Conservation (phyloP, 2,888 invertebrate genomes). For the Acleris cristana region DNA sequence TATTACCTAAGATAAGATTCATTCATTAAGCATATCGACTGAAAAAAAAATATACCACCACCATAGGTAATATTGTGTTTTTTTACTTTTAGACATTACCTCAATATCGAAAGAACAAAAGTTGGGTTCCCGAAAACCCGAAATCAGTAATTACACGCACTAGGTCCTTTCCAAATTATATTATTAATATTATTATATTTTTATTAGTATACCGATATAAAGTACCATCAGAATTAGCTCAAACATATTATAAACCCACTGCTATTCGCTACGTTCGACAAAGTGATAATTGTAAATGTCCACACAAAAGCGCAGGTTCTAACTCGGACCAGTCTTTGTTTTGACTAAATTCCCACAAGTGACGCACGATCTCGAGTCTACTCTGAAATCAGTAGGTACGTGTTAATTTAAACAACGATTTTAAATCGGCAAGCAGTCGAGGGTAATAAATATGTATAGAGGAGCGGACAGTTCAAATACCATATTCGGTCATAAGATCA, state of each 20-base stretch:
- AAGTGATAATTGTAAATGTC: slow-evolving; percentile 22
- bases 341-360: slow-evolving; percentile 8
- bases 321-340: slow-evolving; percentile 4
- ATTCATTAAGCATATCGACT: too few species aligned
- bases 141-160: too few species aligned
- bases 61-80: too few species aligned
- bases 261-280: not conserved
- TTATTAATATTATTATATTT: too few species aligned
- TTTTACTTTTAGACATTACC: too few species aligned
- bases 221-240: not conserved
- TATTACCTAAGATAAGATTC: too few species aligned
- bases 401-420: slow-evolving; percentile 30
- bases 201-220: not conserved
- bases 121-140: too few species aligned
- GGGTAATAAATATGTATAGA: not conserved
- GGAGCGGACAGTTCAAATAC: not conserved
- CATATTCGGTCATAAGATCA: not conserved
- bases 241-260: not conserved
- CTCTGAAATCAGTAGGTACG: slow-evolving; percentile 16
- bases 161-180: too few species aligned
- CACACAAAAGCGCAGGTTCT: slow-evolving; percentile 18
- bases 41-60: too few species aligned
- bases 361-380: slow-evolving; percentile 21
- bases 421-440: not conserved
- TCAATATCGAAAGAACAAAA: too few species aligned